Conservation (phyloP, 2,797 vertebrate genomes). For the Cyprinella venusta region DNA sequence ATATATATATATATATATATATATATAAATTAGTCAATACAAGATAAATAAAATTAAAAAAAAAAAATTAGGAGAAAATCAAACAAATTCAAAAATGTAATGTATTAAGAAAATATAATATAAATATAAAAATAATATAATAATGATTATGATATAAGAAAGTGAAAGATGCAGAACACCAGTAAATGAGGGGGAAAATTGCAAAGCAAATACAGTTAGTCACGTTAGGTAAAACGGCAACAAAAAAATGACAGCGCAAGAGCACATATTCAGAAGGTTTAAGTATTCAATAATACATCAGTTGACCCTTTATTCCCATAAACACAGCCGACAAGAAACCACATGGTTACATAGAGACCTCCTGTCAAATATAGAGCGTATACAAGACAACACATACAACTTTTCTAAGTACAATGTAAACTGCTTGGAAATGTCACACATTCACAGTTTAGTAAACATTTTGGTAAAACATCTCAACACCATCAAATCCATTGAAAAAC, state of each 20-base stretch:
- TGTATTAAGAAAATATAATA: not conserved
- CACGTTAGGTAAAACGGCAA: not conserved
- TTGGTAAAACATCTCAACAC: conserved; percentile 78
- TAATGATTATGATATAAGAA: not conserved
- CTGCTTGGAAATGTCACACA: conserved; percentile 71
- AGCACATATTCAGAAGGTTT: conserved; percentile 13
- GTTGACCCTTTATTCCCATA: conserved; percentile 56
- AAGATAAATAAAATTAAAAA: not conserved
- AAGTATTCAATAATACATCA: conserved; percentile 22
- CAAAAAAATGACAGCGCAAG: not conserved
- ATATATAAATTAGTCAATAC: not conserved
- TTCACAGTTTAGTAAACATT: conserved; percentile 79
- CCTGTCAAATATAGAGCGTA: conserved; percentile 61
- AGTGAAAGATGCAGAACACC: not conserved
- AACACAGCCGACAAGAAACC: conserved; percentile 48
- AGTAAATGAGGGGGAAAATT: not conserved
- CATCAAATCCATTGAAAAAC: conserved; percentile 35
- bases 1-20: no score
- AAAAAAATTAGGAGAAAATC: not conserved
- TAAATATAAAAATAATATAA: not conserved
- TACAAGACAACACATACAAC: conserved; percentile 46
- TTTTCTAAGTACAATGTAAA: conserved; percentile 62
- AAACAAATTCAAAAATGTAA: not conserved
- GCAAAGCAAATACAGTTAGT: conserved; percentile 9
- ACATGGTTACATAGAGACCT: conserved; percentile 41